phyloP scores from a whole-genome alignment of 2,113 vertebrate genomes.

The Tetraodon nigroviridis region DNA sequence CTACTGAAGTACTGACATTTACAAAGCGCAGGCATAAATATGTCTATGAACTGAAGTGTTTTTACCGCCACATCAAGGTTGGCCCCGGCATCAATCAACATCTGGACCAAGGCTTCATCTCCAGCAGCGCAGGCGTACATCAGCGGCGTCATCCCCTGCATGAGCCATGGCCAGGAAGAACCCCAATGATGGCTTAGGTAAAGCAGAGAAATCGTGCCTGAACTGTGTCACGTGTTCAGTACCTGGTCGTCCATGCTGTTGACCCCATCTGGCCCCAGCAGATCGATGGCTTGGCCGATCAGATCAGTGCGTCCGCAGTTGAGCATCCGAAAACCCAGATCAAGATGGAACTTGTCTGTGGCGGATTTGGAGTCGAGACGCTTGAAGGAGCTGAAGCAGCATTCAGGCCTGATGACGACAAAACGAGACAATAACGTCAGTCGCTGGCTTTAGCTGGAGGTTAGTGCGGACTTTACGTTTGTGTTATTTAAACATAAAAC shows the following conservation, averaged over 20 bases:
- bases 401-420: slow-evolving; percentile 80
- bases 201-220: too few species aligned
- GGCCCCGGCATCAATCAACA: slow-evolving; percentile 93
- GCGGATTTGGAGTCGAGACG: slow-evolving; percentile 91
- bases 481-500: too few species aligned
- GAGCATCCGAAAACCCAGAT: slow-evolving; percentile 95
- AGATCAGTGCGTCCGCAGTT: slow-evolving; percentile 96
- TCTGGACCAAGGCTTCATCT: slow-evolving; percentile 97
- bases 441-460: not conserved
- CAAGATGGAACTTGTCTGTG: slow-evolving; percentile 91
- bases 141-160: slow-evolving; percentile 91
- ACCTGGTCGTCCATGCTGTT: slow-evolving; percentile 99
- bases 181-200: not conserved
- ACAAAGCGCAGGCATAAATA: too few species aligned
- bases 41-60: not conserved
- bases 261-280: slow-evolving; percentile 87
- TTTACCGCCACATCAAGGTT: slow-evolving; percentile 81
- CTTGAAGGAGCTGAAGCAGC: slow-evolving; percentile 94
- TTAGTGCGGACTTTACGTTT: not conserved
- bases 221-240: not conserved
- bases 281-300: slow-evolving; percentile 88
- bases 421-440: not conserved
- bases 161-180: slow-evolving; percentile 2
- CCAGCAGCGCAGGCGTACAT: slow-evolving; percentile 97
- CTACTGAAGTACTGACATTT: too few species aligned